A percentile compares a stretch with the other conserved stretches of the same genome.
phyloP scores from a whole-genome alignment of 2,113 vertebrate species.

The Onychostoma macrolepis region DNA sequence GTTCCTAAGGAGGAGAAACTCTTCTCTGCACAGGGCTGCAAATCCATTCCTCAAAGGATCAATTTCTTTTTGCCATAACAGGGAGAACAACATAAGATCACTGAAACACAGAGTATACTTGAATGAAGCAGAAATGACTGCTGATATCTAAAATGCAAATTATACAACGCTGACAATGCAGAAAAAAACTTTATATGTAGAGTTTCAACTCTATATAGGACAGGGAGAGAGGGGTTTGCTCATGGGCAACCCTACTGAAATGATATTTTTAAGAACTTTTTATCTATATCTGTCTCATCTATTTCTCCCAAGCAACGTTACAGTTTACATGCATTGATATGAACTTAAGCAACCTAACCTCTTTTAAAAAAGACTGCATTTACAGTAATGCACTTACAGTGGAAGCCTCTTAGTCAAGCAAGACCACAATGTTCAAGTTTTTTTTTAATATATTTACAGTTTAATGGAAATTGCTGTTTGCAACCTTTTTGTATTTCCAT shows the following conservation, averaged over 20 bases:
- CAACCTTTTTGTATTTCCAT: neutral
- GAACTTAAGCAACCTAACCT: neutral
- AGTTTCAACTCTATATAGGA: neutral
- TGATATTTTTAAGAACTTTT: neutral
- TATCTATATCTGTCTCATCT: neutral
- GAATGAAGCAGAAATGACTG: slow-evolving; percentile 19
- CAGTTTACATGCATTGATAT: slow-evolving; percentile 7
- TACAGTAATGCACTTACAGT: slow-evolving; percentile 11
- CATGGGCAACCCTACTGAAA: neutral
- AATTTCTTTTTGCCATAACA: slow-evolving; percentile 87
- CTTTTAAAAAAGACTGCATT: neutral
- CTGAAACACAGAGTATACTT: slow-evolving; percentile 10
- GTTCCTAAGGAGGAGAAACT: slow-evolving; percentile 89
- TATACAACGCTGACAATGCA: neutral
- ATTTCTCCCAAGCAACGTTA: neutral
- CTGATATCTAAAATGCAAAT: slow-evolving; percentile 1
- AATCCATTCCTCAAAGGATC: slow-evolving; percentile 91
- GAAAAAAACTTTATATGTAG: neutral
- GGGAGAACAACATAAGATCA: slow-evolving; percentile 7
- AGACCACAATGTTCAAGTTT: neutral
- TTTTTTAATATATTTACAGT: neutral
- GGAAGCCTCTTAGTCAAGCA: neutral
- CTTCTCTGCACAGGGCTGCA: slow-evolving; percentile 95
- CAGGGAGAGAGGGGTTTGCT: neutral
- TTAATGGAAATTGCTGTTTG: neutral